Evolutionary conservation across 23 tunicate species (phyloP).

Genomic region (Diplosoma virens): DNA sequence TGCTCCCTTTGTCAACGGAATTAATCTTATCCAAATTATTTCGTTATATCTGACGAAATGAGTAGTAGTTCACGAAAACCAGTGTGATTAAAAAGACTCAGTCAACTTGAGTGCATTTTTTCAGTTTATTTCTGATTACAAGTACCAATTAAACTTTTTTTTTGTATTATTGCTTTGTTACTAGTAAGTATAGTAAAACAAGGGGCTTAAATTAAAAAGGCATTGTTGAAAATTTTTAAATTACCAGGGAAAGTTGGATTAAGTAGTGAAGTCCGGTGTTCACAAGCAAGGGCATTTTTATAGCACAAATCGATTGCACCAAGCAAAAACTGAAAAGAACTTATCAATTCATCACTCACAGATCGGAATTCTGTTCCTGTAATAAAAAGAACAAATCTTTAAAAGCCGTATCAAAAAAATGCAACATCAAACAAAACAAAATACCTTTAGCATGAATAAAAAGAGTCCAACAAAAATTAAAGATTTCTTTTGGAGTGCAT

Average conservation of each 20-base stretch:
- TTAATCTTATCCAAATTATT: no score
- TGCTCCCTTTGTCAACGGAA: no score
- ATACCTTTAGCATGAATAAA: slow-evolving; percentile 89
- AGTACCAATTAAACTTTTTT: no score
- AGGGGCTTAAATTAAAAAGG: not conserved
- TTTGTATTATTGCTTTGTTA: no score
- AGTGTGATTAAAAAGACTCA: no score
- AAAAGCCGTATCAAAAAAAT: not conserved
- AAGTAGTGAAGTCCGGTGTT: slow-evolving; percentile 38
- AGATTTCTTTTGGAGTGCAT: slow-evolving; percentile 72
- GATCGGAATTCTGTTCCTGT: slow-evolving; percentile 67
- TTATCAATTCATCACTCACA: slow-evolving; percentile 71
- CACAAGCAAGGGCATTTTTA: slow-evolving; percentile 66
- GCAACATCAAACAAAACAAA: not conserved
- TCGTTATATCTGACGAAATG: no score
- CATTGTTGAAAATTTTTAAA: no score
- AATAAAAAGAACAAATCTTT: no score
- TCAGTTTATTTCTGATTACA: no score
- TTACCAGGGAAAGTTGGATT: slow-evolving; percentile 84
- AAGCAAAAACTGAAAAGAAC: slow-evolving; percentile 75
- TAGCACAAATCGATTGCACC: slow-evolving; percentile 79
- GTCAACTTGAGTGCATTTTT: no score
- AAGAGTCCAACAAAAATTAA: slow-evolving; percentile 88
- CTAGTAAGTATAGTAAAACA: no score
- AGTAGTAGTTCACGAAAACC: no score